Evolutionary conservation across 37 sponge, comb jelly and placozoan species (phyloP).

Genomic region (Oscarella lobularis): DNA sequence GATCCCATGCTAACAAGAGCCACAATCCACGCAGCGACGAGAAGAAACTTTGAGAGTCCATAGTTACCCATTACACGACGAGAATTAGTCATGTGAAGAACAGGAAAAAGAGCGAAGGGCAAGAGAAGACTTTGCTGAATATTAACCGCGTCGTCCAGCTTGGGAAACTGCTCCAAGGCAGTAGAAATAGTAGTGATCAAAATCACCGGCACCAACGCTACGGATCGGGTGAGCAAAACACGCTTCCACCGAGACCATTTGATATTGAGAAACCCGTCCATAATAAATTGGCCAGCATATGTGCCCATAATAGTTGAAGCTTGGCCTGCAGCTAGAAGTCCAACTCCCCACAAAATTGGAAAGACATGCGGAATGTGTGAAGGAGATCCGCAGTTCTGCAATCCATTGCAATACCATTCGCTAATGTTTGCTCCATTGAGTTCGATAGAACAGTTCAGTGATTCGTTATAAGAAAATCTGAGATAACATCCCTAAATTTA

Average conservation of each 20-base stretch:
- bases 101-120: conserved; percentile 14
- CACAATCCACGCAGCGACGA: conserved; percentile 26
- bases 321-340: conserved; percentile 31
- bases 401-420: too few species aligned
- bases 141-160: conserved; percentile 21
- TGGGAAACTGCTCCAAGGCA: background rate
- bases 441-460: too few species aligned
- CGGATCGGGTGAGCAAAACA: conserved; percentile 18
- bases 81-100: conserved; percentile 4
- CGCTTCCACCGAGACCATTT: conserved; percentile 32
- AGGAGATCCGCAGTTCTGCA: too few species aligned
- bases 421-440: too few species aligned
- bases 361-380: too few species aligned
- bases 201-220: conserved; percentile 21
- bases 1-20: conserved; percentile 13
- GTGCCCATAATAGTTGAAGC: conserved; percentile 34
- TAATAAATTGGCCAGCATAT: conserved; percentile 35
- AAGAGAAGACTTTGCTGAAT: conserved; percentile 22
- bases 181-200: conserved; percentile 10
- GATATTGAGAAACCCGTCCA: conserved; percentile 41
- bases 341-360: conserved; percentile 19
- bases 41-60: conserved; percentile 11
- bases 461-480: too few species aligned
- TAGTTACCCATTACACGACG: conserved; percentile 3
- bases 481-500: too few species aligned